A percentile compares a stretch with the other conserved stretches of the same genome.
Evolutionary conservation across 30 jellyfish, hydroid and myxozoan species (phyloP).

Genomic region (Aurelia aurita): DNA sequence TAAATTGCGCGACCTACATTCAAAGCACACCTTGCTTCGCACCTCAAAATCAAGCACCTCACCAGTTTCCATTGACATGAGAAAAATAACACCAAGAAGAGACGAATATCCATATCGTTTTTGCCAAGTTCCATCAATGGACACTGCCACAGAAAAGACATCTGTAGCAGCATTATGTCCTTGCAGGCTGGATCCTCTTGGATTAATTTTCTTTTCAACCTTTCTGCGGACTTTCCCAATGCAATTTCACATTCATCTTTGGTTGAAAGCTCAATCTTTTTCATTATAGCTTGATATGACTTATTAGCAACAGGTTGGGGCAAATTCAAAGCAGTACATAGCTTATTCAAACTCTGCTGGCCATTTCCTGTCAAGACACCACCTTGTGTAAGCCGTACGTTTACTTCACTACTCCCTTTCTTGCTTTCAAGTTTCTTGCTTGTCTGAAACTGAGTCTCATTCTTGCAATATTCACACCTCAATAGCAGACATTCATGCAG

Average conservation of each 20-base stretch:
- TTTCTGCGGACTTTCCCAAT: constrained; percentile 27
- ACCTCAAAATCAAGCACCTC: too few species aligned
- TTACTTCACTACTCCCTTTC: constrained; percentile 23
- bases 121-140: too few species aligned
- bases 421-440: constrained; percentile 18
- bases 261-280: constrained; percentile 20
- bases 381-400: constrained; percentile 34
- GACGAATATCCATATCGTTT: too few species aligned
- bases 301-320: constrained; percentile 34
- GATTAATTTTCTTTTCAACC: constrained; percentile 19
- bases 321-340: constrained; percentile 37
- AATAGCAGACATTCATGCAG: constrained; percentile 11
- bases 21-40: constrained; percentile 35
- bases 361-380: constrained; percentile 36
- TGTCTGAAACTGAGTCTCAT: constrained; percentile 36
- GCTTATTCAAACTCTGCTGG: constrained; percentile 32
- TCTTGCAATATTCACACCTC: constrained; percentile 21
- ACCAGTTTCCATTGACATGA: too few species aligned
- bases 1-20: constrained; percentile 28
- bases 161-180: too few species aligned
- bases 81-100: constrained; percentile 11
- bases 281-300: constrained; percentile 32
- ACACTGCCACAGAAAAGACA: too few species aligned
- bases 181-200: too few species aligned
- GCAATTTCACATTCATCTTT: constrained; percentile 23